Evolutionary conservation across 2,888 invertebrate species (phyloP), one percentile per base, ranked within the genome.

Genomic region (Hypomecis atomaria): DNA sequence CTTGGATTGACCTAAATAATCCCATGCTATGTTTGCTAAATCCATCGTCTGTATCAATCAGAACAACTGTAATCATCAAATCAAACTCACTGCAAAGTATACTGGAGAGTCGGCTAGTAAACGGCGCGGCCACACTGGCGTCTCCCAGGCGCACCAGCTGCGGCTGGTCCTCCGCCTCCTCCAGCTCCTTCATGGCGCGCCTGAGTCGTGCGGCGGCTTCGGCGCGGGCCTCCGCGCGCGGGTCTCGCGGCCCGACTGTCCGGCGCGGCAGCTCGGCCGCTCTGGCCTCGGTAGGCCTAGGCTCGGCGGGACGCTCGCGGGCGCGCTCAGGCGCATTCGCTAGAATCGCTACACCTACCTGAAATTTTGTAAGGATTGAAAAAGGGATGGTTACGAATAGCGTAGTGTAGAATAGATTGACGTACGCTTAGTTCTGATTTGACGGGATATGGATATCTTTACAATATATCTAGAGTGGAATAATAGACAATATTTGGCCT

Each of bases 111-210:
- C 98, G 98, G 78, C 99, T 99, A 0, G 99, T 99, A 83, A 99
- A 99, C 0, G 99, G 99, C 4, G 99, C 99, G 0, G 99, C 99
- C 64, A 99, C 99, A 75, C 98, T 99, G 3, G 99, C 99, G 89
- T 99, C 99, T 2, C 99, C 99, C 58, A 99, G 90, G 84, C 99
- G 96, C 0, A 99, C 99, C 52, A 99, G 94, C 74, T 97, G 96
- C 0, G 96, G 95, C 76, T 96, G 95, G 59, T 98, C 98, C 67
- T 96, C 95, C 6, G 56, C 56, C 64, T 98, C 98, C 72, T 98
- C 98, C 70, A 98, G 87, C 77, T 98, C 98, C 81, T 96, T 96
- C 86, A 98, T 93, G 67, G 97, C 93, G 77, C 95, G 94, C 70
- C 96, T 95, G 40, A 96, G 86, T 59, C 94, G 92, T 1, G 88